Evolutionary conservation across 2,113 vertebrate species (phyloP).

Genomic region (Phaethon lepturus): DNA sequence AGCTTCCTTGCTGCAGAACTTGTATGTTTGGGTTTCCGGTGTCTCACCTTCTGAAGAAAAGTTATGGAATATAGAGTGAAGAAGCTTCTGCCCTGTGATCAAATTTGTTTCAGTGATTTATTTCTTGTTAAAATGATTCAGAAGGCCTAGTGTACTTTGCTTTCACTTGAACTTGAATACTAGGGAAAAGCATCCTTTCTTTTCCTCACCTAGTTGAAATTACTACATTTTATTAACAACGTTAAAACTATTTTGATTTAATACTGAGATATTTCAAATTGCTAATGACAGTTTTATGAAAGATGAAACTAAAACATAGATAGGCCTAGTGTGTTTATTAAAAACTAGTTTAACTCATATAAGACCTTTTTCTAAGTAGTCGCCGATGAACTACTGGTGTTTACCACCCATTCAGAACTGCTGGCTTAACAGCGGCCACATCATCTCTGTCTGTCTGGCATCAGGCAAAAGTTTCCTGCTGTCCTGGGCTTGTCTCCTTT

Average conservation of each 20-base stretch:
- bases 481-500: background rate
- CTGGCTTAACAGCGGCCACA: background rate
- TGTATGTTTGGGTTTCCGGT: background rate
- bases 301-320: background rate
- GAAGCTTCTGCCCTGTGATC: fast-evolving
- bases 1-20: background rate
- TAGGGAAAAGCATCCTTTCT: background rate
- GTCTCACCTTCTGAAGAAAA: background rate
- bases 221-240: background rate
- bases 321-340: background rate
- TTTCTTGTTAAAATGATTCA: background rate
- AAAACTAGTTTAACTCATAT: background rate
- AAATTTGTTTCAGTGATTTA: background rate
- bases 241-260: background rate
- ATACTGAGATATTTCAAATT: background rate
- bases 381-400: background rate
- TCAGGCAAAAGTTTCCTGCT: background rate
- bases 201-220: background rate
- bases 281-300: background rate
- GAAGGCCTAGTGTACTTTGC: background rate
- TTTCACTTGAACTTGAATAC: background rate
- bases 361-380: background rate
- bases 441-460: background rate
- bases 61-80: background rate
- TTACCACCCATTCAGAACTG: background rate